Evolutionary conservation across 2,113 vertebrate species (phyloP).

Genomic region (Podilymbus podiceps): DNA sequence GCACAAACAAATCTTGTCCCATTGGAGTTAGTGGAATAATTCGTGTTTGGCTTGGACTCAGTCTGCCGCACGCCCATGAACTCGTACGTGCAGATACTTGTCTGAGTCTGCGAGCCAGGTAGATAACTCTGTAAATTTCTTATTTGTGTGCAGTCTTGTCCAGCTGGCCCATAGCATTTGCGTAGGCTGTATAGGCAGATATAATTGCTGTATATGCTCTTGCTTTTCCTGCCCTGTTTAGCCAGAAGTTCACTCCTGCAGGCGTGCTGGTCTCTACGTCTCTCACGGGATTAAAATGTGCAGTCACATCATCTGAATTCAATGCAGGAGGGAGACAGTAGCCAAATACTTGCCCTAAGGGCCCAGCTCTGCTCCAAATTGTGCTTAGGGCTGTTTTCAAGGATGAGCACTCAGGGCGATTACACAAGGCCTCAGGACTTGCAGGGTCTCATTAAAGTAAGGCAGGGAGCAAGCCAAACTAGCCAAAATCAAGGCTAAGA

Average conservation of each 20-base stretch:
- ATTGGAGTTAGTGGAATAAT: constrained; percentile 39
- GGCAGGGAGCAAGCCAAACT: not conserved
- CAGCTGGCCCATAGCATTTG: constrained; percentile 40
- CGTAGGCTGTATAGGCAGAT: constrained; percentile 12
- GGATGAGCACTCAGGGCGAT: not conserved
- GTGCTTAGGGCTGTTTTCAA: not conserved
- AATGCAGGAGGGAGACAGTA: not conserved
- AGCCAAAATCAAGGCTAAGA: not conserved
- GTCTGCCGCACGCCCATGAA: not conserved
- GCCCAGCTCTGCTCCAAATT: not conserved
- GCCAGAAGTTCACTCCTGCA: constrained; percentile 4
- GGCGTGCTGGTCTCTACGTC: not conserved
- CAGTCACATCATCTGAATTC: not conserved
- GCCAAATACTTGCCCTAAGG: not conserved
- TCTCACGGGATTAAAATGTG: not conserved
- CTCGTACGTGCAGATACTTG: constrained; percentile 52
- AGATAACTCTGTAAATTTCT: constrained; percentile 35
- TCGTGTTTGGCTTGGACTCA: constrained; percentile 38
- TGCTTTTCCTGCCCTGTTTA: not conserved
- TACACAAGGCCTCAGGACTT: not conserved
- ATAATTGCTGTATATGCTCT: not conserved
- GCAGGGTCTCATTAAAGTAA: not conserved
- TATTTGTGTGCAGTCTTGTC: not conserved
- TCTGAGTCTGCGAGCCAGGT: constrained; percentile 46
- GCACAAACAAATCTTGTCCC: constrained; percentile 53